A percentile compares a stretch with the other conserved stretches of the same genome.
phyloP scores from a whole-genome alignment of 1,140 invertebrate species.

The Microplitis demolitor region DNA sequence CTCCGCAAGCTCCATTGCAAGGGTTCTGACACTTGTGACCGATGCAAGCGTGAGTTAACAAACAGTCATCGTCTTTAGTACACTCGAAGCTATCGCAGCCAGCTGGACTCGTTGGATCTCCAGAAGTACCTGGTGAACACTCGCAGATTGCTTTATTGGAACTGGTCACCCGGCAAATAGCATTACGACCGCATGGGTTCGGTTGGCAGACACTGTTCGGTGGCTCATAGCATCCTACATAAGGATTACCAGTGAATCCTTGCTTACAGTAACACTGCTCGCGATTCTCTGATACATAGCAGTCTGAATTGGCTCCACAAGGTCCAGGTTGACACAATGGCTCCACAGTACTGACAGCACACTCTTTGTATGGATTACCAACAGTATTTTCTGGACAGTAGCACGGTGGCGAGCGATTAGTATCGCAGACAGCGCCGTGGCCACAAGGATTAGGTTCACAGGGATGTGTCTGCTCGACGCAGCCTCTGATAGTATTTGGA shows the following conservation, averaged over 20 bases:
- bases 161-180: conserved; percentile 70
- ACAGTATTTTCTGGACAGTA: conserved; percentile 76
- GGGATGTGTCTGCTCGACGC: conserved; percentile 75
- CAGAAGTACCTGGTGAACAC: conserved; percentile 76
- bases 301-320: conserved; percentile 78
- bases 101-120: conserved; percentile 73
- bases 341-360: conserved; percentile 62
- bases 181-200: conserved; percentile 79
- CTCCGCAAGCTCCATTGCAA: conserved; percentile 80
- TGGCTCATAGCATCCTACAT: conserved; percentile 70
- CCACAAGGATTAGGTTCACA: conserved; percentile 85
- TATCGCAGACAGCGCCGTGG: conserved; percentile 77
- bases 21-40: conserved; percentile 78
- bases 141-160: conserved; percentile 74
- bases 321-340: conserved; percentile 76
- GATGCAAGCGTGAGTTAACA: conserved; percentile 73
- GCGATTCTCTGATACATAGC: conserved; percentile 75
- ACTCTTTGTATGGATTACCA: conserved; percentile 80
- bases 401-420: conserved; percentile 75
- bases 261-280: conserved; percentile 78
- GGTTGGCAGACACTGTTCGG: conserved; percentile 71
- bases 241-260: conserved; percentile 77
- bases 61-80: conserved; percentile 76
- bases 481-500: conserved; percentile 85
- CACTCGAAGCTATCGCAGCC: conserved; percentile 80